These are phyloP conservation scores for Diachasmimorpha longicaudata DNA, from an alignment of 1,140 invertebrate genomes.

Conservation along the genomic window DNA sequence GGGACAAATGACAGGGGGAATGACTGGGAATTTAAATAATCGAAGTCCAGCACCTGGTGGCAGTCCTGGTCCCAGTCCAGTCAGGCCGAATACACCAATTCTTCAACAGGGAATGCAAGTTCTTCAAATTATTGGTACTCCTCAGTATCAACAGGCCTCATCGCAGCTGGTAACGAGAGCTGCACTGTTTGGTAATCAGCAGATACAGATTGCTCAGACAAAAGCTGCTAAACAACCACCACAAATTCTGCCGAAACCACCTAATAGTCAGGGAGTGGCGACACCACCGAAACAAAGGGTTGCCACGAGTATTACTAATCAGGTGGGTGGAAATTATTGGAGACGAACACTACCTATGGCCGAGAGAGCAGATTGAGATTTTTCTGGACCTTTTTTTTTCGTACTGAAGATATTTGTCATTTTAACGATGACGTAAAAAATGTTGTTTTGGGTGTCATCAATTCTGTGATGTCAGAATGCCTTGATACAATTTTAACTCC, in stretches of 20 bases:
- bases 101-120: conserved; percentile 61
- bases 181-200: conserved; percentile 59
- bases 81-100: conserved; percentile 59
- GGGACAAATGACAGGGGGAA: background rate
- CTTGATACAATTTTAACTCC: no score
- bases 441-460: no score
- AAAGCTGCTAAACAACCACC: conserved; percentile 59
- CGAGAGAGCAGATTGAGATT: no score
- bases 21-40: conserved; percentile 45
- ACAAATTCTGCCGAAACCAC: conserved; percentile 60
- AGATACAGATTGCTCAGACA: conserved; percentile 59
- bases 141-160: conserved; percentile 55
- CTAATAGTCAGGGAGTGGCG: conserved; percentile 50
- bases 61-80: conserved; percentile 52
- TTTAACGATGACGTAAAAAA: no score
- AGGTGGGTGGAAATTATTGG: conserved; percentile 37
- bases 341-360: no score
- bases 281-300: conserved; percentile 56
- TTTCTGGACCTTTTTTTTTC: no score
- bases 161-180: conserved; percentile 55
- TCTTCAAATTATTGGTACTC: conserved; percentile 59
- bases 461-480: no score
- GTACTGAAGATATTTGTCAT: no score
- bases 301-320: conserved; percentile 59
- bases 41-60: conserved; percentile 57